Evolutionary conservation across 2,797 vertebrate genomes (phyloP).

Genomic region (Lepidocolaptes lacrymiger): DNA sequence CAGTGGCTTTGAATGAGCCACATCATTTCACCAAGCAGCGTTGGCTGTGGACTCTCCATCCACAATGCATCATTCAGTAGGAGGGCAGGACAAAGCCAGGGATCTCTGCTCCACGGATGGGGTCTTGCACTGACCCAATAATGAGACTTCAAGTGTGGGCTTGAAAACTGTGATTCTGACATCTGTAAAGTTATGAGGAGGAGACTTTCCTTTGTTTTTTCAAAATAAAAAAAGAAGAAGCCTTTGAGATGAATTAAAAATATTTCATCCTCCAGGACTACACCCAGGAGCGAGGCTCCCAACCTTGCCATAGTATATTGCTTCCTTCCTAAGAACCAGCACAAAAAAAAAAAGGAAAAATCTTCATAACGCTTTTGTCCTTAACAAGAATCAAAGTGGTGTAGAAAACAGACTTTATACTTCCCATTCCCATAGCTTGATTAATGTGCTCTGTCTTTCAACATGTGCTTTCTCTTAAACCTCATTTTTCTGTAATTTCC

Average conservation of each 20-base stretch:
- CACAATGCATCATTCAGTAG: not conserved
- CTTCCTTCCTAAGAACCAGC: slow-evolving; percentile 38
- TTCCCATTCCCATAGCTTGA: slow-evolving; percentile 45
- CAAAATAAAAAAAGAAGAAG: not conserved
- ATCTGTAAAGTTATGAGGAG: not conserved
- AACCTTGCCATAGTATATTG: not conserved
- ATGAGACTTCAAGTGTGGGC: not conserved
- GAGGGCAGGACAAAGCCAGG: not conserved
- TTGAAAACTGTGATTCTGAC: not conserved
- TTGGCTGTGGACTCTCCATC: rapidly evolving
- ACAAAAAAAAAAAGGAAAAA: not conserved
- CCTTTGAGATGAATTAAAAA: slow-evolving; percentile 21
- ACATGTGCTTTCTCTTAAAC: slow-evolving; percentile 69
- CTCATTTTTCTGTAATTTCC: slow-evolving; percentile 66
- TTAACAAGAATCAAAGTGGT: slow-evolving; percentile 56
- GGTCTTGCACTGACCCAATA: not conserved
- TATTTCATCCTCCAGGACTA: not conserved
- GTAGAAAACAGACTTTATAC: slow-evolving; percentile 51
- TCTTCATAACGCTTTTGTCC: slow-evolving; percentile 29
- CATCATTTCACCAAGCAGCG: not conserved
- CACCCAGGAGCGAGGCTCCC: not conserved
- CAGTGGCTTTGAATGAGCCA: not conserved
- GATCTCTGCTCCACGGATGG: not conserved
- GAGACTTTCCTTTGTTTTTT: not conserved
- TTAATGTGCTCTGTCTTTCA: slow-evolving; percentile 61